Percentiles rank a stretch among this genome's conserved stretches.
Conservation (phyloP, 2,797 vertebrate genomes). For the Ctenopoma kingsleyae region DNA sequence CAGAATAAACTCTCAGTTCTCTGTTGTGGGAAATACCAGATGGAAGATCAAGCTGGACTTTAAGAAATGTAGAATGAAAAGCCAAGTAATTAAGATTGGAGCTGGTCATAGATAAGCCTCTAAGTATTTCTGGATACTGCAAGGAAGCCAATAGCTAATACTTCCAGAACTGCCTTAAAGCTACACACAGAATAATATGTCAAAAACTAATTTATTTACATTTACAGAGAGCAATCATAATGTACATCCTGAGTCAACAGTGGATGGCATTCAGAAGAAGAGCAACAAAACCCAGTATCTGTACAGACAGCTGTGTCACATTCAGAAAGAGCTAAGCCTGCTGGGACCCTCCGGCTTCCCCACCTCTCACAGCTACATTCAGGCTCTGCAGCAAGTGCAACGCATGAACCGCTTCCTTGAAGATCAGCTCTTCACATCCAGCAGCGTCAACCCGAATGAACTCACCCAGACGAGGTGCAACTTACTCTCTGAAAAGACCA, state of each 20-base stretch:
- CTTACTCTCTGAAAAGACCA: background rate
- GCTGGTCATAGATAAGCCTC: no score
- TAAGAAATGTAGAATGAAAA: no score
- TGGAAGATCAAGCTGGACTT: background rate
- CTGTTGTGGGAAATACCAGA: background rate
- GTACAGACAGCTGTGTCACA: slow-evolving; percentile 86
- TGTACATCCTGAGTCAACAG: slow-evolving; percentile 38
- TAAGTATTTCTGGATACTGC: no score
- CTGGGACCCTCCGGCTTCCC: slow-evolving; percentile 83
- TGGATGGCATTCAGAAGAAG: slow-evolving; percentile 62
- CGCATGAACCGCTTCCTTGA: slow-evolving; percentile 86
- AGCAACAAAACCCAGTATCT: slow-evolving; percentile 83
- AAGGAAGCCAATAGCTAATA: no score
- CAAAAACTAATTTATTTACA: background rate
- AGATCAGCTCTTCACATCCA: slow-evolving; percentile 51
- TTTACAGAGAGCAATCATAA: slow-evolving; percentile 68
- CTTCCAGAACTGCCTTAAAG: background rate
- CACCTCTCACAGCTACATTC: slow-evolving; percentile 78
- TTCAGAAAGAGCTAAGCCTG: slow-evolving; percentile 85
- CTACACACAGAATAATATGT: background rate
- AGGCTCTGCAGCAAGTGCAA: slow-evolving; percentile 85
- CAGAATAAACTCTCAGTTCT: background rate
- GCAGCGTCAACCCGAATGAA: slow-evolving; percentile 25
- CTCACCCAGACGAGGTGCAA: slow-evolving; percentile 37
- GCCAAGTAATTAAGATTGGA: no score